Evolutionary conservation across 2,797 vertebrate species (phyloP).

Genomic region (Simalia tracyae): DNA sequence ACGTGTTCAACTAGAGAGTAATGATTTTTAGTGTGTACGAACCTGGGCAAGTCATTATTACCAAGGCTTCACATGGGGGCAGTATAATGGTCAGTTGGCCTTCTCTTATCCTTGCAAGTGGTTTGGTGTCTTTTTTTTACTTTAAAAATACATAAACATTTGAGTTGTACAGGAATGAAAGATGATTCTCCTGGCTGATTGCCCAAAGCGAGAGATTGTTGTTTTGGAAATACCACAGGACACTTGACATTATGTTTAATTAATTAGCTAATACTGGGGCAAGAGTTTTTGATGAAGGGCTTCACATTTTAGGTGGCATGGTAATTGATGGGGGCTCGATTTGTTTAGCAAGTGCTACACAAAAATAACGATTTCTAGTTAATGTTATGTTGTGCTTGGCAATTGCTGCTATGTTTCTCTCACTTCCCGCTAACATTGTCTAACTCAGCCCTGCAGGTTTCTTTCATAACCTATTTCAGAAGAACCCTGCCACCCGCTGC

Average conservation of each 20-base stretch:
- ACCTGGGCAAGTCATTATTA: background rate
- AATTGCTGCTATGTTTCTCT: background rate
- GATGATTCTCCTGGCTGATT: background rate
- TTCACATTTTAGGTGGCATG: background rate
- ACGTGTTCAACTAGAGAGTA: background rate
- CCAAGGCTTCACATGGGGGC: background rate
- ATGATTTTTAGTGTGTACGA: background rate
- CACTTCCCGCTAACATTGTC: background rate
- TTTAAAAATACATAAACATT: fast-evolving
- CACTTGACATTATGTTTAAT: constrained; percentile 4
- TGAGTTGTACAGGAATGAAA: background rate
- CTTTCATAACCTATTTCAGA: background rate
- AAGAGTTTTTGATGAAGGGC: background rate
- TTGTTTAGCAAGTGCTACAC: background rate
- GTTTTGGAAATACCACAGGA: background rate
- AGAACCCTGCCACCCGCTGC: background rate
- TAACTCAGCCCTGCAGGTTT: background rate
- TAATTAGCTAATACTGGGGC: constrained; percentile 10
- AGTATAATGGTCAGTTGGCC: background rate
- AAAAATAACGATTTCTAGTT: background rate
- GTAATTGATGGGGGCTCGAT: background rate
- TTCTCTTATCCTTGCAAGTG: background rate
- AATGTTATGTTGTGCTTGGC: background rate
- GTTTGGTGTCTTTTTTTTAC: background rate
- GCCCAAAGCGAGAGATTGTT: background rate